Evolutionary conservation across 1,140 invertebrate genomes (phyloP).

Genomic region (Sycophaga agraensis): DNA sequence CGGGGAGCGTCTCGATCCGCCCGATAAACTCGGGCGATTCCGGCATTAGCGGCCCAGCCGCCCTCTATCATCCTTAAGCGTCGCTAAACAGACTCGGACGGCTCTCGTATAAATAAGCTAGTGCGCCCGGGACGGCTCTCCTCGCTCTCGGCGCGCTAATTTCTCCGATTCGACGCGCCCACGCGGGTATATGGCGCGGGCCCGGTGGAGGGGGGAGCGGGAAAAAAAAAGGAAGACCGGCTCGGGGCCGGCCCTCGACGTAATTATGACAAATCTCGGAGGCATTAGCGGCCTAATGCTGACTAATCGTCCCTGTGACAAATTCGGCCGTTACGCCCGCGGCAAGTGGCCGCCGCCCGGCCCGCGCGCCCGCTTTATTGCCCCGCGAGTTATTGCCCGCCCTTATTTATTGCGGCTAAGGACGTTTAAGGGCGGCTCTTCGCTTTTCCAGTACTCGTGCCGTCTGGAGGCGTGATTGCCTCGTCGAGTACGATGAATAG

Average conservation of each 20-base stretch:
- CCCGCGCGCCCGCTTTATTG: no score
- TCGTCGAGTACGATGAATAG: no score
- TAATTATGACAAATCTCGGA: conserved; percentile 25
- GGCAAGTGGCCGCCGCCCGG: no score
- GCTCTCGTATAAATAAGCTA: conserved; percentile 27
- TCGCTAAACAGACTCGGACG: conserved; percentile 16
- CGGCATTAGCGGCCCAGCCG: no score
- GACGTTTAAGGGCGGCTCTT: no score
- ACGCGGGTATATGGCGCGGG: no score
- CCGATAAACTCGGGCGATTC: no score
- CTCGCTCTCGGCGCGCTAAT: conserved; percentile 15
- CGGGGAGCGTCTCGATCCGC: no score
- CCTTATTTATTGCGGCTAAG: no score
- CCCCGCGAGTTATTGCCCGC: no score
- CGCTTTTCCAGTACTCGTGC: no score
- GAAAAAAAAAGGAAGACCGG: neutral
- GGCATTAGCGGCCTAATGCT: neutral
- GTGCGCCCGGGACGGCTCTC: neutral
- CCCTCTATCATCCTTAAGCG: conserved; percentile 24
- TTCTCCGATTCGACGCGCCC: conserved; percentile 20
- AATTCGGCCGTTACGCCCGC: conserved; percentile 11
- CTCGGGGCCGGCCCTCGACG: neutral
- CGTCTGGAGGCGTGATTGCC: no score
- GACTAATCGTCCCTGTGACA: conserved; percentile 21
- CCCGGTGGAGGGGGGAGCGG: neutral